These are phyloP conservation scores for Pocillopora grandis DNA, from an alignment of 92 coral and sea anemone species.

Conservation along the genomic window DNA sequence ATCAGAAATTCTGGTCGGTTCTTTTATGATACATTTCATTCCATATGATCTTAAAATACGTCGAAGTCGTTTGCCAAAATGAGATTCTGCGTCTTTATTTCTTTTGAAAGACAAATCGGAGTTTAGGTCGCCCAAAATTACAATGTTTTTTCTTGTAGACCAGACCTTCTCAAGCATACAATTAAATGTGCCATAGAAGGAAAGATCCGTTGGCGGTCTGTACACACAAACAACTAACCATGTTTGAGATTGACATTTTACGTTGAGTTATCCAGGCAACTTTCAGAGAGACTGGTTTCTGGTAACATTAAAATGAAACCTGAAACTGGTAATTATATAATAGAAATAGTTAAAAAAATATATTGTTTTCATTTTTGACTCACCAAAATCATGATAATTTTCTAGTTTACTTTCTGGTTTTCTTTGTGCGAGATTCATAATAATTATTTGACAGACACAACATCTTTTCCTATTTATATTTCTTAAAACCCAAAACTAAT, in stretches of 20 bases:
- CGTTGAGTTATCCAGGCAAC: neutral
- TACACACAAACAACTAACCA: neutral
- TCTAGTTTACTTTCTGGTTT: slow-evolving; percentile 1
- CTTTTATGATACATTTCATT: slow-evolving; percentile 23
- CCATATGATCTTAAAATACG: slow-evolving; percentile 7
- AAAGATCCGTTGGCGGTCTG: slow-evolving; percentile 10
- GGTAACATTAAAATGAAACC: slow-evolving; percentile 1
- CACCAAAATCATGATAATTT: neutral
- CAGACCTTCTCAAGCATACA: slow-evolving; percentile 17
- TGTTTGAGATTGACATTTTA: slow-evolving; percentile 16
- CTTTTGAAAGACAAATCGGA: slow-evolving; percentile 20
- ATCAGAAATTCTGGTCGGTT: slow-evolving; percentile 26
- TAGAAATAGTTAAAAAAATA: neutral
- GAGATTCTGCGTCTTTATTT: neutral
- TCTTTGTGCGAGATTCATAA: slow-evolving; percentile 8
- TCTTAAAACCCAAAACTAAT: too few species aligned
- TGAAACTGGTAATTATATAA: neutral
- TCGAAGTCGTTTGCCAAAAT: slow-evolving; percentile 9
- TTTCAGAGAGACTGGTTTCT: neutral
- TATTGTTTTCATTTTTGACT: neutral
- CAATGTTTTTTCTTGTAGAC: slow-evolving; percentile 16
- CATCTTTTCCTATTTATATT: neutral
- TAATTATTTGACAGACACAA: slow-evolving; percentile 5
- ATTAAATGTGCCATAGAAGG: slow-evolving; percentile 7
- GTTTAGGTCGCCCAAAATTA: slow-evolving; percentile 20